Percentiles rank a stretch among this genome's conserved stretches.
Evolutionary conservation across 2,113 vertebrate genomes (phyloP).

Genomic region (Peromyscus californicus): DNA sequence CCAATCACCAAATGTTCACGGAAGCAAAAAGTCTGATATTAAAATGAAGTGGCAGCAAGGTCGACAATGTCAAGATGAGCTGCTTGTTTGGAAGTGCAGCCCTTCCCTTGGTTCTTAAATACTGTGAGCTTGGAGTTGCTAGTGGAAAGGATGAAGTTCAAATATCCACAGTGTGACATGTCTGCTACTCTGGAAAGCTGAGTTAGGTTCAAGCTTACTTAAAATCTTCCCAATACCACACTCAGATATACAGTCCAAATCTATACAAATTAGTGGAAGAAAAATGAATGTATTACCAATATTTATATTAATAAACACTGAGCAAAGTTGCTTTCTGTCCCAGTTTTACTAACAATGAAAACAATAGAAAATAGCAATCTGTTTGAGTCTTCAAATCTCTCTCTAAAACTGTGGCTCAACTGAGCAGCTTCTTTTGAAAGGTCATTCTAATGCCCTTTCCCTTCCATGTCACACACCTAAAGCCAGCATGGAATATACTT

Average conservation of each 20-base stretch:
- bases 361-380: not conserved
- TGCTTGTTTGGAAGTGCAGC: not conserved
- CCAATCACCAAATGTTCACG: not conserved
- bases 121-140: not conserved
- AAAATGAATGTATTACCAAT: not conserved
- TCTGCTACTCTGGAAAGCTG: not conserved
- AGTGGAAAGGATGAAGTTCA: not conserved
- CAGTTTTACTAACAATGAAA: not conserved
- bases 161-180: not conserved
- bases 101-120: not conserved
- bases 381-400: not conserved
- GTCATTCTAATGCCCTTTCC: not conserved
- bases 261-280: not conserved
- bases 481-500: not conserved
- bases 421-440: not conserved
- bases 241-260: not conserved
- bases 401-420: not conserved
- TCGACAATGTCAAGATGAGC: not conserved
- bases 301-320: not conserved
- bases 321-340: not conserved
- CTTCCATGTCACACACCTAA: not conserved
- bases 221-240: not conserved
- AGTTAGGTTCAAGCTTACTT: not conserved
- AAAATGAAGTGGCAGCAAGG: not conserved
- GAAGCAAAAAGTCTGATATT: not conserved